phyloP scores from a whole-genome alignment of 2,797 vertebrate genomes.

The Cygnus olor region DNA sequence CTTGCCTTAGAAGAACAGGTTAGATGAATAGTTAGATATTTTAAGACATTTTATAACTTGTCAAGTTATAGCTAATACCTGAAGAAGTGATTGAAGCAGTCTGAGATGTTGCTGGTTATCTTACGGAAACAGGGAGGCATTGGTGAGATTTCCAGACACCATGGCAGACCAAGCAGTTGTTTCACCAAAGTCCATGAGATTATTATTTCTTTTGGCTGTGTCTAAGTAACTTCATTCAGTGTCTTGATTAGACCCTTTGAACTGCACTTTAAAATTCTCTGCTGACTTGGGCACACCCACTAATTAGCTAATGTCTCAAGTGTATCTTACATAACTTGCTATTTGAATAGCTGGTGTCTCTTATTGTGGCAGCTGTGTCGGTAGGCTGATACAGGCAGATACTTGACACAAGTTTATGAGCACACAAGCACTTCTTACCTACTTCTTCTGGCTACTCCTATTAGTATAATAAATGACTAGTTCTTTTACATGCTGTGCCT shows the following conservation, averaged over 20 bases:
- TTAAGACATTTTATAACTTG: not conserved
- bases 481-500: not conserved
- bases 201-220: not conserved
- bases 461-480: not conserved
- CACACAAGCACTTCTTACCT: not conserved
- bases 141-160: not conserved
- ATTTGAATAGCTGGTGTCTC: not conserved
- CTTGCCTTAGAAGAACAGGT: not conserved
- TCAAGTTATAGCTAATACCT: not conserved
- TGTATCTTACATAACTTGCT: not conserved
- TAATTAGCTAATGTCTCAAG: not conserved
- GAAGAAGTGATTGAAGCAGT: not conserved
- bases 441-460: not conserved
- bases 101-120: not conserved
- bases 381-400: not conserved
- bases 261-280: not conserved
- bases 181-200: not conserved
- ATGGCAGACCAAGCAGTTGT: not conserved
- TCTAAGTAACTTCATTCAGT: not conserved
- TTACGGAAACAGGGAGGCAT: not conserved
- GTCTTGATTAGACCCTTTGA: not conserved
- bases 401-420: not conserved
- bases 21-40: not conserved
- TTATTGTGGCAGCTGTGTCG: fast-evolving
- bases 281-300: not conserved